These are phyloP conservation scores for Aphaenogaster rudis DNA, from an alignment of 1,140 invertebrate species.

Conservation along the genomic window DNA sequence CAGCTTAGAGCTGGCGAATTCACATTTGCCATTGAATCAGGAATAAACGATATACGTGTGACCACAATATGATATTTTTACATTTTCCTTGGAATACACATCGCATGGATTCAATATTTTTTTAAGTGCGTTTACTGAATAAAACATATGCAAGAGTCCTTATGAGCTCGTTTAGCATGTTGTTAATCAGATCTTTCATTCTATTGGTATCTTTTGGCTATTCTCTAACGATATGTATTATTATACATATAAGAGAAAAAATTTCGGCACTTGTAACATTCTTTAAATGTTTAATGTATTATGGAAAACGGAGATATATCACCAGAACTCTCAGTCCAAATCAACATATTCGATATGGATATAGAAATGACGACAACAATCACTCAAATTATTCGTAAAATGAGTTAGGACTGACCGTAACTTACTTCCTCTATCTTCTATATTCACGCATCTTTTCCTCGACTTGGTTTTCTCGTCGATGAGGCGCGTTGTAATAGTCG, in stretches of 20 bases:
- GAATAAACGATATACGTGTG: not conserved
- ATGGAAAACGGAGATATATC: not conserved
- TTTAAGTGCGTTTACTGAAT: not conserved
- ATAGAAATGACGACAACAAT: not conserved
- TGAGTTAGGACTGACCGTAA: not conserved
- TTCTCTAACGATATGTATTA: not conserved
- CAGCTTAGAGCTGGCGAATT: not conserved
- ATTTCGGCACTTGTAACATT: not conserved
- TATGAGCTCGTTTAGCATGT: not conserved
- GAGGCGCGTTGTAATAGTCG: constrained; percentile 44
- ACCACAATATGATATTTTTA: not conserved
- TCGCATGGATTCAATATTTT: not conserved
- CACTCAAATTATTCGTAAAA: not conserved
- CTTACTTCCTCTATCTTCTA: not conserved
- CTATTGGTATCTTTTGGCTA: not conserved
- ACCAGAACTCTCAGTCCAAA: not conserved
- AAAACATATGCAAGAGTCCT: not conserved
- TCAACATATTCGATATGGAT: not conserved
- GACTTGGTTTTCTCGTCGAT: constrained; percentile 34
- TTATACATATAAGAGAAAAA: not conserved
- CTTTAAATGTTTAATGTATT: not conserved
- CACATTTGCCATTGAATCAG: not conserved
- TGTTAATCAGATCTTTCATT: not conserved
- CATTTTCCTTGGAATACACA: not conserved
- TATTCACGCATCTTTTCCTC: constrained; percentile 18